Percentiles rank a stretch among this genome's conserved stretches.
Evolutionary conservation across 2,888 invertebrate species (phyloP).

Genomic region (Rotaria sp.): DNA sequence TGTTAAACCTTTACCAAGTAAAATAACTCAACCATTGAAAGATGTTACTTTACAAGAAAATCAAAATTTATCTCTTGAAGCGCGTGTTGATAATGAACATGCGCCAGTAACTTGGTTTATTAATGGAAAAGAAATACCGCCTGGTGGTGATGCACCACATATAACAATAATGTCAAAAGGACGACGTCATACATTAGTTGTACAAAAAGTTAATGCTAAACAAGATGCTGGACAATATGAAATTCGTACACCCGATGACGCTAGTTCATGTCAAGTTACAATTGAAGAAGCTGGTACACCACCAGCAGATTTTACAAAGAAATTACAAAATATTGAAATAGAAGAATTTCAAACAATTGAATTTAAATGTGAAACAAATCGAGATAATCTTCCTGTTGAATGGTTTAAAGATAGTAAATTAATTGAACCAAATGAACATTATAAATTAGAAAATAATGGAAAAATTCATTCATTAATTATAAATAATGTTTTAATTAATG

Average conservation of each 20-base stretch:
- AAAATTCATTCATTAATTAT: not conserved
- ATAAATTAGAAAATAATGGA: not conserved
- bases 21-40: slow-evolving; percentile 31
- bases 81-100: slow-evolving; percentile 26
- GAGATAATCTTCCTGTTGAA: not conserved
- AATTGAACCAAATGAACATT: not conserved
- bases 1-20: not conserved
- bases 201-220: slow-evolving; percentile 6
- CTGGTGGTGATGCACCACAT: not conserved
- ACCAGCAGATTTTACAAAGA: not conserved
- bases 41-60: slow-evolving; percentile 27
- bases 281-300: not conserved
- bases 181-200: slow-evolving; percentile 26
- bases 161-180: slow-evolving; percentile 12
- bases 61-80: slow-evolving; percentile 23
- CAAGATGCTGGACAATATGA: slow-evolving; percentile 23
- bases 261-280: slow-evolving; percentile 5
- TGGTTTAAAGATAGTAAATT: not conserved
- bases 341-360: not conserved
- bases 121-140: not conserved
- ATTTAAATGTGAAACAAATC: slow-evolving; percentile 14
- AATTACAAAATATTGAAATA: not conserved
- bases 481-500: not conserved
- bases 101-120: slow-evolving; percentile 4
- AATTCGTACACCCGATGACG: slow-evolving; percentile 7